Base-by-base conservation (phyloP, 2,888 invertebrate species). In the Urechis unicinctus region DNA sequence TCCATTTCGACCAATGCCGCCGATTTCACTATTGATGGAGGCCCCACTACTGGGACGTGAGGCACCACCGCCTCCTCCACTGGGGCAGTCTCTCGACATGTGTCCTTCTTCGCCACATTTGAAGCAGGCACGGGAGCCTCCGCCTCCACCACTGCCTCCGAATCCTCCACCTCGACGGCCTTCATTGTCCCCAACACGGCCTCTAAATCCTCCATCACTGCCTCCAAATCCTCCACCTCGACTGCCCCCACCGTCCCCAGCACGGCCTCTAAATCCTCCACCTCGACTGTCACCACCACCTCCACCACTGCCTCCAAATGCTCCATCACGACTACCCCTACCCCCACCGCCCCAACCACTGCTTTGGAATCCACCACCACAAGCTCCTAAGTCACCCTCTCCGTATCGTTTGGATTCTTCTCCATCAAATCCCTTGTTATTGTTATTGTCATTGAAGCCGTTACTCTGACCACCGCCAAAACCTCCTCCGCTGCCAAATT, bases 101-200 rank as follows among this genome's bases (percentile, higher is more conserved):
- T 67, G 67, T 17, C 68, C 64, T 22, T 58, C 56, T 45, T 68
- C 59, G 1, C 61, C 61, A 56, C 67, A 68, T 26, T 66, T 65
- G 53, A 49, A 59, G n/a, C 56, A 36, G 24, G 56, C 41, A 2
- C 61, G 30, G 4, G 52, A 29, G 5, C 63, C 47, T 26, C 52
- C 49, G 9, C 57, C 60, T 3, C 53, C 52, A 21, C 25, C 52
- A 5, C 26, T 49, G 2, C 52, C 25, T 4, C 44, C 58, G 9
- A 64, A 58, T 49, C 67, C 68, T 25, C 68, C 67, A 6, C 64
- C 26, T 9, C 68, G 51, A 21, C 66, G 55, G 48, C 68, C 68
- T 1, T 66, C 67, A 1, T 53, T 57, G 30, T 62, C 62, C 3
- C 60, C 60, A 59, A n/a, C n/a, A n/a, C n/a, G n/a, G n/a, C n/a